Evolutionary conservation across 2,888 invertebrate genomes (phyloP), one percentile per base, ranked within the genome.

Genomic region (Drosophila tripunctata): DNA sequence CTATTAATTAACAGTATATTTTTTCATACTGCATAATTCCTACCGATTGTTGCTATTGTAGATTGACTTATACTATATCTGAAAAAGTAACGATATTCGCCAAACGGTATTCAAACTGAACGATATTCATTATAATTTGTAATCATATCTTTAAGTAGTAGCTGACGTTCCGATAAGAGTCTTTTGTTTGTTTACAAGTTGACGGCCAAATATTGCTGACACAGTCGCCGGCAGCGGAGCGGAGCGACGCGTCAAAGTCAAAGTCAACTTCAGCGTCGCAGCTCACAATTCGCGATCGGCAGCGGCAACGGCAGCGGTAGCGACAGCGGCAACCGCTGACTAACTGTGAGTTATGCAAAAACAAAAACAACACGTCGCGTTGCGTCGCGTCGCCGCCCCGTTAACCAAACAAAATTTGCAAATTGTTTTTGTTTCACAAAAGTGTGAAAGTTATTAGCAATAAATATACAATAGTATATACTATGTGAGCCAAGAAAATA

Each of bases 141-240:
- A 61, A 41, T 51, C 56, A 45, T 22, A 36, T 56, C 45, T 31
- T n/a, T n/a, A n/a, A n/a, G 15, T 36, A 54, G 51, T 47, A 38
- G 45, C 36, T 6, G 7, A 3, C 8, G 17, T 15, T 10, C 1
- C 35, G 76, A 75, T 73, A 73, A 71, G 43, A 21, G 8, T 12
- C 33, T 62, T 61, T 70, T 71, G 72, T 74, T 76, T 74, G 74
- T 76, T 76, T 74, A 72, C 76, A 67, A 38, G 30, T 44, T 27
- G 33, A 1, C 38, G 35, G 33, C 27, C 38, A 15, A 64, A 45
- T 38, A 15, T 19, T 10, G 43, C 72, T 64, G 40, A 50, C 56
- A 50, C 7, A 7, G 35, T n/a, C 35, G 48, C 35, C 45, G 24
- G 24, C 54, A 14, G 24, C 55, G 15, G 1, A 21, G 31, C 4